Evolutionary conservation across 2,113 vertebrate species (phyloP).

Genomic region (mouse (Mus musculus)): GRCm39 chr9:8492001-8492500

Average conservation of each 20-base stretch:
- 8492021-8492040: background rate
- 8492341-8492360: slow-evolving; percentile 13
- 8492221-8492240: background rate
- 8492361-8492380: slow-evolving; percentile 13
- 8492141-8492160: background rate
- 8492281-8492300: background rate
- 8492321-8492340: background rate
- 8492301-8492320: background rate
- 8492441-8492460: background rate
- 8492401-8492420: background rate
- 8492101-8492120: background rate
- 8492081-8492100: slow-evolving; percentile 33
- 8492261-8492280: background rate
- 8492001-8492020: slow-evolving; percentile 15
- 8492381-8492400: background rate
- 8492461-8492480: background rate
- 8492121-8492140: background rate
- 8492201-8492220: background rate
- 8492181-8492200: background rate
- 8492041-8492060: background rate
- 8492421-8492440: slow-evolving; percentile 30
- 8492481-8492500: background rate
- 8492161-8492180: background rate
- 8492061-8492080: slow-evolving; percentile 13
- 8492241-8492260: background rate